Evolutionary conservation across 1,140 invertebrate genomes (phyloP).

Genomic region (Grapholita molesta): DNA sequence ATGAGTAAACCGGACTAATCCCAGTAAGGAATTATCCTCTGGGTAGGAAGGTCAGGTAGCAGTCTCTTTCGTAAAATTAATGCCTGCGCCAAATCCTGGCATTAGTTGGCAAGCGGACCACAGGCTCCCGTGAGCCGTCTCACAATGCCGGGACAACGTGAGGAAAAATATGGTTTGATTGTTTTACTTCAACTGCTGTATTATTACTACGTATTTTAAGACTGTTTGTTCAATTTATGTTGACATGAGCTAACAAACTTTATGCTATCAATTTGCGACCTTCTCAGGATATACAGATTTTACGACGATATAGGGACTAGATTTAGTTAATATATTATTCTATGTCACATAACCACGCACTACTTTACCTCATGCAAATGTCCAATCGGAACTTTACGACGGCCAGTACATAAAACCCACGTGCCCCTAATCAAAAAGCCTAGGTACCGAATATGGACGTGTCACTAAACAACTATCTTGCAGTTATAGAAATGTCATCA

Average conservation of each 20-base stretch:
- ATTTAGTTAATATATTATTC: background rate
- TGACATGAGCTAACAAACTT: background rate
- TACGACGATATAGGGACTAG: background rate
- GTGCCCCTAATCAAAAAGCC: background rate
- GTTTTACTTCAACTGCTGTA: too few species aligned
- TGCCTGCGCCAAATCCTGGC: too few species aligned
- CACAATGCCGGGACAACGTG: too few species aligned
- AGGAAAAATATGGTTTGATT: too few species aligned
- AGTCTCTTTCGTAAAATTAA: too few species aligned
- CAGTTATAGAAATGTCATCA: background rate
- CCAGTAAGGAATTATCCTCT: too few species aligned
- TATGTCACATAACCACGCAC: background rate
- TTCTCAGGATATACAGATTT: background rate
- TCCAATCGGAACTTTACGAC: background rate
- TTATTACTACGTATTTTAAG: too few species aligned
- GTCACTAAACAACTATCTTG: background rate
- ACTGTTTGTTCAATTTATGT: background rate
- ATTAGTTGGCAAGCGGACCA: too few species aligned
- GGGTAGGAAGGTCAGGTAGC: too few species aligned
- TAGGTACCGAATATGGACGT: background rate
- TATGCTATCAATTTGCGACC: background rate
- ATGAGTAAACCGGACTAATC: too few species aligned
- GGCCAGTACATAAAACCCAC: constrained; percentile 1
- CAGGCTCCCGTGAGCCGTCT: too few species aligned
- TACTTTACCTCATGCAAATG: background rate